Base-by-base conservation (phyloP, 2,888 invertebrate genomes). In the Meliscaeva auricollis region DNA sequence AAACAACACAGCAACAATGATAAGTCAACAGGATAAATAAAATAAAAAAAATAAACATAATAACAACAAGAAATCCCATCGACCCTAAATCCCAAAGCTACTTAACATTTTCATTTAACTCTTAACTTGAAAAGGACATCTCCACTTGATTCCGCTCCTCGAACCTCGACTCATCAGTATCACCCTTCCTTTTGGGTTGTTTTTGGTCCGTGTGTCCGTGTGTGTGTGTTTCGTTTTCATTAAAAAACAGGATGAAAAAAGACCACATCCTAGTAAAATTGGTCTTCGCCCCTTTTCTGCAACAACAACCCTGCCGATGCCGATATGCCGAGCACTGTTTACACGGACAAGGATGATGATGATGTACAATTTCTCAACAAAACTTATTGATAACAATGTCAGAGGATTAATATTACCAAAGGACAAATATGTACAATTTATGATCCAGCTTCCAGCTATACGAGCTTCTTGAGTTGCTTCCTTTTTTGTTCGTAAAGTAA, bases 311-410 rank as follows among this genome's bases (percentile, higher is more conserved):
- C n/a, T n/a, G n/a, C n/a, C n/a, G n/a, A n/a, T n/a, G n/a, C n/a
- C n/a, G n/a, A 66, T 38, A 11, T 9, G 11, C 9, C 20, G 13
- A 32, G 11, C 4, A 4, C n/a, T 62, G 68, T 73, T 77, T 82
- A 62, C 48, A 73, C 41, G 73, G 60, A 70, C 79, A 66, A 77
- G 64, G 54, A 54, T 54, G 48, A 54, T 54, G 56, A 84, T 70
- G 74, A 80, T 76, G 73, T 85, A 75, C 52, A 73, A 73, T 77
- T 77, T 54, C 54, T 64, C 69, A 72, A 56, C 76, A 77, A 73
- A 85, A 85, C 85, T 85, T 81, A 85, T 85, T 80, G 85, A 85
- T 85, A 85, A 85, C 81, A 85, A 85, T 85, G 85, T 85, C 81
- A 73, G 62, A 66, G 81, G 85, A 85, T 81, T 85, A 85, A 69